Evolutionary conservation across 2,113 vertebrate species (phyloP), one percentile per base, ranked within the genome.

Genomic region (Madoqua kirkii): DNA sequence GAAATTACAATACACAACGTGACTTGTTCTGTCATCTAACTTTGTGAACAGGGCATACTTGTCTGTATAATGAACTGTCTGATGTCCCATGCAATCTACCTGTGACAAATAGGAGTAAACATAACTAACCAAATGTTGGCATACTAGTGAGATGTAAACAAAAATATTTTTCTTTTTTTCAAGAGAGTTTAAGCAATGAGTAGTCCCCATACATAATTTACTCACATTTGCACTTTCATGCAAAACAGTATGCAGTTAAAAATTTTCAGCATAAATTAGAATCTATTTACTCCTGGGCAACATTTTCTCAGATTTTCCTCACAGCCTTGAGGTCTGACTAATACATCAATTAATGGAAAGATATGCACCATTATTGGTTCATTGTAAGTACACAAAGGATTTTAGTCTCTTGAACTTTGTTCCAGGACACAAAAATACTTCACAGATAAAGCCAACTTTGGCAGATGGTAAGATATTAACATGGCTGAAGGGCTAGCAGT

Each of bases 51-150:
- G 96, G 97, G 97, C 96, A 94, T 87, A 91, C 96, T 98, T 98
- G 95, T 98, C 98, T 99, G 97, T 98, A 93, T 98, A 98, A 98
- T 98, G 98, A 98, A 97, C 97, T 98, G 97, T 98, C 98, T 98
- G 98, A 98, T 98, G 97, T 98, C 98, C 95, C 95, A 98, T 97
- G 97, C 96, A 98, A 91, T 98, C 98, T 97, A 99, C 98, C 98
- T 98, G 94, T 96, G 95, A 92, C 93, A 98, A 98, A 98, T 95
- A 98, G 78, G 81, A 98, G 93, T 98, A 98, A 98, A 98, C 0
- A 17, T 96, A 98, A 97, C 96, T 97, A 98, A 97, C 89, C 59
- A 96, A 98, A 98, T 93, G 40, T 19, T 98, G 95, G 95, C 45
- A 96, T 95, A 97, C 97, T 96, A 98, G 92, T 62, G 52, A 94